Percentiles rank a stretch among this genome's conserved stretches.
Evolutionary conservation across 1,140 invertebrate genomes (phyloP).

Genomic region (Lysiphlebus fabarum): DNA sequence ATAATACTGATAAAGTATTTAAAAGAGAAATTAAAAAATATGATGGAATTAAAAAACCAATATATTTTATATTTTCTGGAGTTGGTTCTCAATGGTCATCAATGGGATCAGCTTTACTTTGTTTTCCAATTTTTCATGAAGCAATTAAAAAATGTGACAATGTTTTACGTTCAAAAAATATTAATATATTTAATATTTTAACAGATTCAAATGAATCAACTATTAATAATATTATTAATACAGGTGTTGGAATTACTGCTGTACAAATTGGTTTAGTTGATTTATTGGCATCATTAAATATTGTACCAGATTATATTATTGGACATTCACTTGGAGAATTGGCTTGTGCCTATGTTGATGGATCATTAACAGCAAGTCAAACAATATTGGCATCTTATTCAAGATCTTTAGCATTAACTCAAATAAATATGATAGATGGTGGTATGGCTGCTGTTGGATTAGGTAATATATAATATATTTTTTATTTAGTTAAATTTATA

Average conservation of each 20-base stretch:
- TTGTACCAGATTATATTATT: slow-evolving; percentile 71
- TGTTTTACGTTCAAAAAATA: slow-evolving; percentile 66
- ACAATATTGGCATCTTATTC: slow-evolving; percentile 78
- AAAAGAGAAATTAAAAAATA: slow-evolving; percentile 50
- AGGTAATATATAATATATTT: no score
- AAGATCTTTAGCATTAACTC: slow-evolving; percentile 77
- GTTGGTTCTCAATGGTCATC: slow-evolving; percentile 87
- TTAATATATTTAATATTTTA: slow-evolving; percentile 79
- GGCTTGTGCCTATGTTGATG: slow-evolving; percentile 81
- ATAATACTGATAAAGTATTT: slow-evolving; percentile 29
- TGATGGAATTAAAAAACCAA: no score
- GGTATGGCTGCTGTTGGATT: slow-evolving; percentile 33
- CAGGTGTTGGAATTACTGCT: slow-evolving; percentile 88
- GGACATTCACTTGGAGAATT: slow-evolving; percentile 81
- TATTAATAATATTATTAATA: slow-evolving; percentile 80
- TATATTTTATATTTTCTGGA: slow-evolving; percentile 77
- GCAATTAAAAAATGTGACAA: slow-evolving; percentile 69
- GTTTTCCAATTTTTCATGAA: slow-evolving; percentile 61
- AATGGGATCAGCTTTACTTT: slow-evolving; percentile 70
- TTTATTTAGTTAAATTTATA: no score
- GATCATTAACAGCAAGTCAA: slow-evolving; percentile 75
- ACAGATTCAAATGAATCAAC: slow-evolving; percentile 69
- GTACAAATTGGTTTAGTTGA: slow-evolving; percentile 78
- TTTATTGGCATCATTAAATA: slow-evolving; percentile 61
- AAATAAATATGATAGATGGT: slow-evolving; percentile 61